A percentile compares a stretch with the other conserved stretches of the same genome.
Evolutionary conservation across 2,888 invertebrate genomes (phyloP).

Genomic region (Lymantria monacha): DNA sequence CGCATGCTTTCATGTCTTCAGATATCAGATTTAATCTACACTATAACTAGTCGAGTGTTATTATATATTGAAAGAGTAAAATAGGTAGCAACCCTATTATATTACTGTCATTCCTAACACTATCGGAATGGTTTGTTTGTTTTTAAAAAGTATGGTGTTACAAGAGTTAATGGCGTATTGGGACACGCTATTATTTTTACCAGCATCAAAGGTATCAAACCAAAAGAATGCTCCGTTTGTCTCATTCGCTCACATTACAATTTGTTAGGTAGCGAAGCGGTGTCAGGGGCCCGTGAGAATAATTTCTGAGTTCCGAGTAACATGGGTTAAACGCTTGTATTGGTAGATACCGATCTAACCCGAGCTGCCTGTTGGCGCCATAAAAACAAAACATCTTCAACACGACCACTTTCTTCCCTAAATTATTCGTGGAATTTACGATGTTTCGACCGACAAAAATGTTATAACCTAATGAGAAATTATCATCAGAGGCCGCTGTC

Average conservation of each 20-base stretch:
- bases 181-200: conserved; percentile 30
- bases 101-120: conserved; percentile 19
- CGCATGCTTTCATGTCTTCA: conserved; percentile 38
- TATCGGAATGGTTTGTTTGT: conserved; percentile 7
- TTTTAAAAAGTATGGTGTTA: conserved; percentile 14
- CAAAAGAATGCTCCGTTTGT: conserved; percentile 44
- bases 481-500: conserved; percentile 69
- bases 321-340: conserved; percentile 81
- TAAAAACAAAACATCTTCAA: conserved; percentile 80
- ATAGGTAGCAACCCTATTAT: conserved; percentile 31
- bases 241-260: conserved; percentile 63
- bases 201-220: conserved; percentile 28
- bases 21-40: conserved; percentile 43
- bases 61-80: conserved; percentile 23
- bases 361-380: conserved; percentile 78
- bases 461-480: conserved; percentile 82
- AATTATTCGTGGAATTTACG: conserved; percentile 81
- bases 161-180: conserved; percentile 25
- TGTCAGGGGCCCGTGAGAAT: conserved; percentile 70
- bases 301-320: conserved; percentile 73
- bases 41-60: conserved; percentile 19
- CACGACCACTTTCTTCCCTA: conserved; percentile 79
- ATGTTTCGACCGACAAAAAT: conserved; percentile 77
- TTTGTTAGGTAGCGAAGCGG: conserved; percentile 62
- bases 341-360: conserved; percentile 78